phyloP scores from a whole-genome alignment of 2,113 vertebrate genomes.

The Ceyx margarethae region DNA sequence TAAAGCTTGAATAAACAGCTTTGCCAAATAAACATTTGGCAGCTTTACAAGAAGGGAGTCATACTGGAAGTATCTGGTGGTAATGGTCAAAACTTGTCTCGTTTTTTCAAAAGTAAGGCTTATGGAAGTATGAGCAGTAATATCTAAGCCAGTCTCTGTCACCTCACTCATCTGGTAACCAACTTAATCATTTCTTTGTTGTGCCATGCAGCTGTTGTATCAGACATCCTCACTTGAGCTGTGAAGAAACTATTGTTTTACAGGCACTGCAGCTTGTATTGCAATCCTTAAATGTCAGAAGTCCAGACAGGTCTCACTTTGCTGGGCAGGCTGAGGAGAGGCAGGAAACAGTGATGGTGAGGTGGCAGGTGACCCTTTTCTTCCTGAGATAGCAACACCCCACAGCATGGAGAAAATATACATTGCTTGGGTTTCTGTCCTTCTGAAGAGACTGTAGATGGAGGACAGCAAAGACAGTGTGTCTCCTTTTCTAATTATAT shows the following conservation, averaged over 20 bases:
- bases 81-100: neutral
- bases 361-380: constrained; percentile 24
- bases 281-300: constrained; percentile 16
- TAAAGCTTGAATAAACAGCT: constrained; percentile 16
- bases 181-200: constrained; percentile 4
- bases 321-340: neutral
- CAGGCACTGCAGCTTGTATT: constrained; percentile 1
- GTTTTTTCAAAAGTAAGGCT: neutral
- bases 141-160: neutral
- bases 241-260: constrained; percentile 33
- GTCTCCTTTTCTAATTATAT: neutral
- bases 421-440: neutral
- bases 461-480: neutral
- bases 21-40: neutral
- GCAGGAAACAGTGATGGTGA: constrained; percentile 30
- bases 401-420: neutral
- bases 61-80: neutral
- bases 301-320: neutral
- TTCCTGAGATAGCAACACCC: constrained; percentile 16
- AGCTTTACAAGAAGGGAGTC: neutral
- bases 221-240: neutral
- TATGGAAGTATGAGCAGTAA: neutral
- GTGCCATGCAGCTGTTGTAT: neutral
- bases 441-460: neutral
- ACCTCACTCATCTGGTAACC: neutral